Percentiles rank a stretch among this genome's conserved stretches.
These are phyloP conservation scores for Rhopalosiphum maidis DNA, from an alignment of 1,140 invertebrate genomes.

Conservation along the genomic window DNA sequence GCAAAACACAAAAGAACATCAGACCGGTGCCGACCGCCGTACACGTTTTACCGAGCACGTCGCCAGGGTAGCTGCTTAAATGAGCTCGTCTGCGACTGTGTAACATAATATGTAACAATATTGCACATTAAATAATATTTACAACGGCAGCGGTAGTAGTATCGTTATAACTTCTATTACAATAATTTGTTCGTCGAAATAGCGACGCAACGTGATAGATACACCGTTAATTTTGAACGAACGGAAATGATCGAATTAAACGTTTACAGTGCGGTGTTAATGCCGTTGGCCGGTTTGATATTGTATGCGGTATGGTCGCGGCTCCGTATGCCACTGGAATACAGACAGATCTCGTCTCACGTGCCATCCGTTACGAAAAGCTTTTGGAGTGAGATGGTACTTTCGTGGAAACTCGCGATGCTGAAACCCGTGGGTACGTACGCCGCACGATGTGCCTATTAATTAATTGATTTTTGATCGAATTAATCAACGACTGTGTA, in stretches of 20 bases:
- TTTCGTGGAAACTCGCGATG: background rate
- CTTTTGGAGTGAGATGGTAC: background rate
- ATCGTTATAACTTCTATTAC: too few species aligned
- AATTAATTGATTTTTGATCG: background rate
- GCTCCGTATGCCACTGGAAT: background rate
- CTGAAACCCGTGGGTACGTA: background rate
- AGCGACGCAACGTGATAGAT: too few species aligned
- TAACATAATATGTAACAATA: background rate
- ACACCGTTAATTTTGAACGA: too few species aligned
- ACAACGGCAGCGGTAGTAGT: too few species aligned
- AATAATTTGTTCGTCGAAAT: too few species aligned
- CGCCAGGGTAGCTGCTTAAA: background rate
- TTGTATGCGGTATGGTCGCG: background rate
- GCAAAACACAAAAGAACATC: background rate
- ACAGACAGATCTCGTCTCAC: background rate
- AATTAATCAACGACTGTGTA: too few species aligned
- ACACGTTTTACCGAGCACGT: background rate
- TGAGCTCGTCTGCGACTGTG: background rate
- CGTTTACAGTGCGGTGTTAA: background rate
- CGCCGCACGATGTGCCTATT: too few species aligned
- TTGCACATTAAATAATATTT: too few species aligned
- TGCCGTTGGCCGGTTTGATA: background rate
- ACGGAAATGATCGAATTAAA: background rate
- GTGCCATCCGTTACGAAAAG: background rate
- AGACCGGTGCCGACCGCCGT: background rate